Evolutionary conservation across 2,113 vertebrate species (phyloP).

Genomic region (Malurus alboscapulatus): DNA sequence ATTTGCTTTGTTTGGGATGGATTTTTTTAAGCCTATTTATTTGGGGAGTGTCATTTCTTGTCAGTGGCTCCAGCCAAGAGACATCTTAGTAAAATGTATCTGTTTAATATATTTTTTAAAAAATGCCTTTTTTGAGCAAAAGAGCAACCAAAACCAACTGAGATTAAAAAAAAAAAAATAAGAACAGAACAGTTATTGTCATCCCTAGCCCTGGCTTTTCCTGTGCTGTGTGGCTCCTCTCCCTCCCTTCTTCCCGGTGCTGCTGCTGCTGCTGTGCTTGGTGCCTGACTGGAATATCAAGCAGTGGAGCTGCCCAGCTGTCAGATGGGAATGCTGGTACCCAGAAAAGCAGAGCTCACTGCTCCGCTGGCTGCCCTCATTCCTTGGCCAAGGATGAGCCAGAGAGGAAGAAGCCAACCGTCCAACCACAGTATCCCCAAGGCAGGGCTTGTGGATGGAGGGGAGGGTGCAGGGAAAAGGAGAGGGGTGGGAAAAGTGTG

Average conservation of each 20-base stretch:
- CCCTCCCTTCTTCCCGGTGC: background rate
- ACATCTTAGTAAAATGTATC: slow-evolving; percentile 71
- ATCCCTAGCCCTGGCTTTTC: slow-evolving; percentile 13
- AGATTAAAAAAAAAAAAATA: background rate
- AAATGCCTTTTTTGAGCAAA: slow-evolving; percentile 56
- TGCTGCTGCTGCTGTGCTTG: background rate
- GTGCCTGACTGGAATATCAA: slow-evolving; percentile 71
- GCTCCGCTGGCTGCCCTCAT: background rate
- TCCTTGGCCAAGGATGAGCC: background rate
- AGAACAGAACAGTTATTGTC: background rate
- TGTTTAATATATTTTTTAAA: slow-evolving; percentile 75
- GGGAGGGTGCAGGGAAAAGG: background rate
- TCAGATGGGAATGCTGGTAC: background rate
- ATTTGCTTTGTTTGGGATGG: slow-evolving; percentile 19
- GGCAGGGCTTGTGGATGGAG: fast-evolving
- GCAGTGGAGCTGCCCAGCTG: background rate
- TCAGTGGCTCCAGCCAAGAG: slow-evolving; percentile 60
- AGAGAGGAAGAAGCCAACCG: background rate
- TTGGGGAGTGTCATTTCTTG: slow-evolving; percentile 60
- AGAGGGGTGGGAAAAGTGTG: background rate
- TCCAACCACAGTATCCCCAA: fast-evolving
- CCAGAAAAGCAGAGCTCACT: background rate
- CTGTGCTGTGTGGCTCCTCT: background rate
- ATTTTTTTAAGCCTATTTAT: slow-evolving; percentile 62
- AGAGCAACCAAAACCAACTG: slow-evolving; percentile 9